Evolutionary conservation across 2,888 invertebrate genomes (phyloP).

Genomic region (Apoda limacodes): DNA sequence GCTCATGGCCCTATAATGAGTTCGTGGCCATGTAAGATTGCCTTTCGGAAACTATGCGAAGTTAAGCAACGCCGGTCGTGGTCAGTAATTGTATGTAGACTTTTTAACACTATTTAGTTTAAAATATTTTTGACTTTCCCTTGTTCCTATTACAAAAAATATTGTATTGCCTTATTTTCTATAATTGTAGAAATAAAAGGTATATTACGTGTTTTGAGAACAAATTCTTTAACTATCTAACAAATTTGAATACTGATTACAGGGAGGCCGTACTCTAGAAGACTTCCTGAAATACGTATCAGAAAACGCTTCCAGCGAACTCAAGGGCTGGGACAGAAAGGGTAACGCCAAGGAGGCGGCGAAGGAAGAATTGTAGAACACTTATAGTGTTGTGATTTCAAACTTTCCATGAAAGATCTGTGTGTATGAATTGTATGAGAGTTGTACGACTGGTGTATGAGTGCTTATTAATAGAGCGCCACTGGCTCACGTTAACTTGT

Average conservation of each 20-base stretch:
- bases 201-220: not conserved
- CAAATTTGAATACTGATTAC: constrained; percentile 28
- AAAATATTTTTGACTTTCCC: not conserved
- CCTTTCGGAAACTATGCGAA: too few species aligned
- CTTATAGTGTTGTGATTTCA: constrained; percentile 30
- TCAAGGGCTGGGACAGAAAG: constrained; percentile 88
- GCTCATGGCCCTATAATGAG: too few species aligned
- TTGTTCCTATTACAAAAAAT: not conserved
- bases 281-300: constrained; percentile 97
- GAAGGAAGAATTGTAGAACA: constrained; percentile 59
- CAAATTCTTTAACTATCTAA: not conserved
- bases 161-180: not conserved
- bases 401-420: constrained; percentile 57
- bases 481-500: too few species aligned
- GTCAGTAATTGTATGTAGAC: too few species aligned
- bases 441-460: too few species aligned
- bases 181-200: not conserved
- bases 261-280: constrained; percentile 92
- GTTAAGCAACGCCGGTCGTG: too few species aligned
- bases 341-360: constrained; percentile 76
- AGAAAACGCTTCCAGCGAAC: constrained; percentile 88
- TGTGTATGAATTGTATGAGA: too few species aligned
- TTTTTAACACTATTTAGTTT: too few species aligned
- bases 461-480: too few species aligned
- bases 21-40: too few species aligned